phyloP scores from a whole-genome alignment of 2,797 vertebrate genomes.

The Paedocypris micromegethes region DNA sequence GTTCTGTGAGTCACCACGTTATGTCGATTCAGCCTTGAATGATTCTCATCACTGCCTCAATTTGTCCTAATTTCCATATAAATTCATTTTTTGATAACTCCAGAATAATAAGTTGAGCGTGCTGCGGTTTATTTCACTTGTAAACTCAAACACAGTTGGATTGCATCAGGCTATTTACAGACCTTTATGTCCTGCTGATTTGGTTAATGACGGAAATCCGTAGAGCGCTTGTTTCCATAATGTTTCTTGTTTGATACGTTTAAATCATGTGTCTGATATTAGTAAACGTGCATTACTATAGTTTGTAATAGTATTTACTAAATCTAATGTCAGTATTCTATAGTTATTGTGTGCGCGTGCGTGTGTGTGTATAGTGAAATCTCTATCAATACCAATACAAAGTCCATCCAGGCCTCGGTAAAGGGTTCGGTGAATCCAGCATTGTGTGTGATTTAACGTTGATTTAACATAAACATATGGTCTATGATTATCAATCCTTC shows the following conservation, averaged over 20 bases:
- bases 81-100: constrained; percentile 30
- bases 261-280: too few relatives aligned
- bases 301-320: too few relatives aligned
- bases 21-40: constrained; percentile 13
- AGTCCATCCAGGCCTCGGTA: too few relatives aligned
- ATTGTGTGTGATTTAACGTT: too few relatives aligned
- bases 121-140: constrained; percentile 12
- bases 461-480: background rate
- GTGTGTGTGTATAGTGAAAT: too few relatives aligned
- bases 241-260: background rate
- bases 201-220: background rate
- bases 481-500: background rate
- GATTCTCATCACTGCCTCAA: constrained; percentile 15
- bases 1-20: background rate
- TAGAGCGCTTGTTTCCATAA: background rate
- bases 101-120: background rate
- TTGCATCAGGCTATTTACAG: constrained; percentile 15
- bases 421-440: too few relatives aligned
- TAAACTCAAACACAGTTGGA: constrained; percentile 14
- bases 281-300: too few relatives aligned
- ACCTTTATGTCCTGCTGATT: background rate
- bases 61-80: constrained; percentile 15
- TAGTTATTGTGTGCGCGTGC: too few relatives aligned
- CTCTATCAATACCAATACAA: too few relatives aligned
- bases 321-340: too few relatives aligned